Conservation (phyloP, 2,113 vertebrate species). For the Phodopus roborovskii region DNA sequence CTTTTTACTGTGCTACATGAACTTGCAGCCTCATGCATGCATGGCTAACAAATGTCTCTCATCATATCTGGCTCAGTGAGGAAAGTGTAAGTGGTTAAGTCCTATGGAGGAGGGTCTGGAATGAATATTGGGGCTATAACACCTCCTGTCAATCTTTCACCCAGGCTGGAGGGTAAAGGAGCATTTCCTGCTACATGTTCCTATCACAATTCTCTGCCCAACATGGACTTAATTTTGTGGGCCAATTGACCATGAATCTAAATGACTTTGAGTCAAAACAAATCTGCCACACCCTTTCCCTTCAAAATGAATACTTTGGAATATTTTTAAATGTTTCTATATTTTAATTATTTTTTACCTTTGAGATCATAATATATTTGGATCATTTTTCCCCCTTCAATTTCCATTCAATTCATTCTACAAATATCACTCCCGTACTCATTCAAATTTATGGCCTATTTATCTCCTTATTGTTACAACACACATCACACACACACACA, state of each 20-base stretch:
- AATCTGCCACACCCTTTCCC: background rate
- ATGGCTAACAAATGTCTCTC: background rate
- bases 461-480: background rate
- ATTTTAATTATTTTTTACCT: background rate
- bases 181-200: background rate
- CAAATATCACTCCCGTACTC: background rate
- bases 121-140: fast-evolving
- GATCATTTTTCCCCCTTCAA: background rate
- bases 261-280: background rate
- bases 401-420: background rate
- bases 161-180: background rate
- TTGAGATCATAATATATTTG: background rate
- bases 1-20: background rate
- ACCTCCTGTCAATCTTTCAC: background rate
- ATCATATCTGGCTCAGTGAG: no score
- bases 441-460: background rate
- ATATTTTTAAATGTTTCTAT: background rate
- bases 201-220: no score
- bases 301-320: background rate
- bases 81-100: background rate
- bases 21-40: no score
- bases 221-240: background rate
- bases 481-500: no score
- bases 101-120: background rate
- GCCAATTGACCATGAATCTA: background rate